phyloP scores from a whole-genome alignment of 2,888 invertebrate species.

The Podotricha telesiphe region DNA sequence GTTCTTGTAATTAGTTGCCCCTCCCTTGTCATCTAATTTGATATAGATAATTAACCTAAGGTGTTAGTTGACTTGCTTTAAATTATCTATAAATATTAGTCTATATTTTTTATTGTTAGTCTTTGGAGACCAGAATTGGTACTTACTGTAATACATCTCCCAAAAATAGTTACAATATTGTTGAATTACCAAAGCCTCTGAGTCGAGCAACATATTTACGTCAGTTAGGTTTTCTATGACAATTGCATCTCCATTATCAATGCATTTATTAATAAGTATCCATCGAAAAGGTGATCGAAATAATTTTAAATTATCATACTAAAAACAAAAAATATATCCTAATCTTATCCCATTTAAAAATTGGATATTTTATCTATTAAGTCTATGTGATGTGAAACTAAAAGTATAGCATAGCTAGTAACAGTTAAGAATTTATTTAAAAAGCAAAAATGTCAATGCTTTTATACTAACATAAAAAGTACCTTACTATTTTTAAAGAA shows the following conservation, averaged over 20 bases:
- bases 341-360: no score
- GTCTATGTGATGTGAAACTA: no score
- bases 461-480: not conserved
- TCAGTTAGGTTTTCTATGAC: slow-evolving; percentile 52
- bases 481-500: slow-evolving; percentile 80
- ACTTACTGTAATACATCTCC: slow-evolving; percentile 61
- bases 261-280: slow-evolving; percentile 57
- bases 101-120: not conserved
- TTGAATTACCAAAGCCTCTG: slow-evolving; percentile 59
- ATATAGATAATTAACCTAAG: no score
- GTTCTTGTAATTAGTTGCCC: no score
- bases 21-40: no score
- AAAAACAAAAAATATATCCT: slow-evolving; percentile 28
- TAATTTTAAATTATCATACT: slow-evolving; percentile 56
- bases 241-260: slow-evolving; percentile 34
- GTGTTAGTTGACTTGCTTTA: no score
- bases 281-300: slow-evolving; percentile 69
- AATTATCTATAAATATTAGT: no score
- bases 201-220: slow-evolving; percentile 61
- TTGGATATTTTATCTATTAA: no score
- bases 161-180: slow-evolving; percentile 47
- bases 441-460: no score
- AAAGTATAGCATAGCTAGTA: no score
- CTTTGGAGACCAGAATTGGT: not conserved
- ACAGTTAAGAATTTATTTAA: no score